Evolutionary conservation across 2,113 vertebrate genomes (phyloP).

Genomic region (Oenanthe oenanthe): DNA sequence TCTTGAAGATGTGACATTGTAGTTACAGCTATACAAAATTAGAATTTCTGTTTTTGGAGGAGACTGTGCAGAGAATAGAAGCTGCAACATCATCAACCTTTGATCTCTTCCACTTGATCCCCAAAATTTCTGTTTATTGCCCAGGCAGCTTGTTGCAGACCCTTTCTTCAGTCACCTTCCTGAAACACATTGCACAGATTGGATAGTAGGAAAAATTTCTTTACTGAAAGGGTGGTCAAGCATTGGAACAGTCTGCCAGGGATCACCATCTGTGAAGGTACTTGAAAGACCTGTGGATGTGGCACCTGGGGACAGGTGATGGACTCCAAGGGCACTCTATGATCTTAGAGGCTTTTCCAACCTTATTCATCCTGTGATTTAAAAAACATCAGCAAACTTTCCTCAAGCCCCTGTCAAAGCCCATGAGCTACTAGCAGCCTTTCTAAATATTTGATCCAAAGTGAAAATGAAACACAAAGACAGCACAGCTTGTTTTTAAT

Average conservation of each 20-base stretch:
- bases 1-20: too few species aligned
- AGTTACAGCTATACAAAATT: neutral
- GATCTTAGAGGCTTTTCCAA: neutral
- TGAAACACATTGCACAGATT: neutral
- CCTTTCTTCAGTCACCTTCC: neutral
- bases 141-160: neutral
- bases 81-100: neutral
- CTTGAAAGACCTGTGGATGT: neutral
- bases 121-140: neutral
- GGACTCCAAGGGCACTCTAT: neutral
- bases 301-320: neutral
- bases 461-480: neutral
- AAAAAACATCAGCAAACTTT: neutral
- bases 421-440: neutral
- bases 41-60: neutral
- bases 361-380: neutral
- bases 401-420: neutral
- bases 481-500: neutral
- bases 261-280: neutral
- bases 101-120: neutral
- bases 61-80: neutral
- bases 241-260: neutral
- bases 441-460: neutral
- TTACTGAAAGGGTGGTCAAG: neutral
- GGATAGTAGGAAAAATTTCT: neutral